Percentiles rank a stretch among this genome's conserved stretches.
phyloP scores from a whole-genome alignment of 1,140 invertebrate genomes.

The Drosophila serrata region DNA sequence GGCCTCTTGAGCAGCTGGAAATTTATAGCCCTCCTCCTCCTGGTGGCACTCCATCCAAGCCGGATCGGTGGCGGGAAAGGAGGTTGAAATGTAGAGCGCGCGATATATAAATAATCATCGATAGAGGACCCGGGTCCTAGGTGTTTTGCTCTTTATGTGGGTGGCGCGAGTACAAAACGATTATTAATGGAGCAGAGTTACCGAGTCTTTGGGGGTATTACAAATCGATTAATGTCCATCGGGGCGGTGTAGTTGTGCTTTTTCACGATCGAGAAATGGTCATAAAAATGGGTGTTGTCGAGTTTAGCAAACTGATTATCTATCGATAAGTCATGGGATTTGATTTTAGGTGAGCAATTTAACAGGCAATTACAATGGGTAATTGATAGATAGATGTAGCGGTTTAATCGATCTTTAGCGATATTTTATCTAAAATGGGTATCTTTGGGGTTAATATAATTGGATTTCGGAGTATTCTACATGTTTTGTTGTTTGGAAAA shows the following conservation, averaged over 20 bases:
- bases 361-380: not conserved
- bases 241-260: conserved; percentile 9
- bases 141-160: conserved; percentile 39
- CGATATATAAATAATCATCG: conserved; percentile 51
- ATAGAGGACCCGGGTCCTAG: conserved; percentile 4
- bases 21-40: conserved; percentile 35
- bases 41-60: not conserved
- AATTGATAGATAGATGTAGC: not conserved
- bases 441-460: not conserved
- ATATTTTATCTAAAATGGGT: not conserved
- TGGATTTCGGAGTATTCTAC: not conserved
- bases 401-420: not conserved
- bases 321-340: conserved; percentile 19
- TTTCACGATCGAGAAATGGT: conserved; percentile 4
- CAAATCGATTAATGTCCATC: conserved; percentile 43
- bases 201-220: conserved; percentile 23
- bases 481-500: not conserved
- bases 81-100: not conserved
- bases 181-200: conserved; percentile 37
- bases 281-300: conserved; percentile 13
- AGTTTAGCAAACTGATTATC: conserved; percentile 22
- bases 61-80: not conserved
- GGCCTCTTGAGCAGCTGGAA: conserved; percentile 39
- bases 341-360: conserved; percentile 11
- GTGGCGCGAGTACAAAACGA: conserved; percentile 47